Evolutionary conservation across 2,113 vertebrate genomes (phyloP).

Genomic region (Tragulus kanchil): DNA sequence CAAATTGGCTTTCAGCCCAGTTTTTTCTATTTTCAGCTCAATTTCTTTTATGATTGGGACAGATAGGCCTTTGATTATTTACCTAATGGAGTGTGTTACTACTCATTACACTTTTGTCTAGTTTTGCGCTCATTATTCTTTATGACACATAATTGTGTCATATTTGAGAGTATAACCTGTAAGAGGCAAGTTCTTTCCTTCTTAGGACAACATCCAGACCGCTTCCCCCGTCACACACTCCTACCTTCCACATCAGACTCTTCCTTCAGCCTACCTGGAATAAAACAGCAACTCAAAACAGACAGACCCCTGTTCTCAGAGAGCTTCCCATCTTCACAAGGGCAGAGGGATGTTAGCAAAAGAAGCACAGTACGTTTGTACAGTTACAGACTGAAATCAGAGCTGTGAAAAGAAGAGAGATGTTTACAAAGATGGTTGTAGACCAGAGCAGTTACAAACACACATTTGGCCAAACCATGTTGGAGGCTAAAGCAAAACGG

Average conservation of each 20-base stretch:
- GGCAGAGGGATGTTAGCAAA: neutral
- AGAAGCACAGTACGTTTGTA: neutral
- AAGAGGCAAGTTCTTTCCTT: neutral
- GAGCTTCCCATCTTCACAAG: neutral
- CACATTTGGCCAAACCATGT: neutral
- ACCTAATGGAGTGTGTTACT: neutral
- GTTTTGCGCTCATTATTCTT: neutral
- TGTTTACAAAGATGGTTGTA: neutral
- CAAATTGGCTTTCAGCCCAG: neutral
- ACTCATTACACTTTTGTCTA: neutral
- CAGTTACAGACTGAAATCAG: neutral
- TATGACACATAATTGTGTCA: neutral
- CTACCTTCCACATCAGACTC: neutral
- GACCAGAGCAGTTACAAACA: neutral
- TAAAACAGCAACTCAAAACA: neutral
- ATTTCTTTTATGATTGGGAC: conserved; percentile 3
- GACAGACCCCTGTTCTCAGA: neutral
- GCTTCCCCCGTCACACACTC: neutral
- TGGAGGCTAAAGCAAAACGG: neutral
- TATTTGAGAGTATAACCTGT: neutral
- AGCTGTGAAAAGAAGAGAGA: neutral
- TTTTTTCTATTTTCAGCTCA: neutral
- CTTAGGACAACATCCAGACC: neutral
- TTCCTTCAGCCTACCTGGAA: neutral
- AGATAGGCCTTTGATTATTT: conserved; percentile 16